Percentiles rank a stretch among this genome's conserved stretches.
Evolutionary conservation across 2,113 vertebrate genomes (phyloP).

Genomic region (Psittacara wagleri): DNA sequence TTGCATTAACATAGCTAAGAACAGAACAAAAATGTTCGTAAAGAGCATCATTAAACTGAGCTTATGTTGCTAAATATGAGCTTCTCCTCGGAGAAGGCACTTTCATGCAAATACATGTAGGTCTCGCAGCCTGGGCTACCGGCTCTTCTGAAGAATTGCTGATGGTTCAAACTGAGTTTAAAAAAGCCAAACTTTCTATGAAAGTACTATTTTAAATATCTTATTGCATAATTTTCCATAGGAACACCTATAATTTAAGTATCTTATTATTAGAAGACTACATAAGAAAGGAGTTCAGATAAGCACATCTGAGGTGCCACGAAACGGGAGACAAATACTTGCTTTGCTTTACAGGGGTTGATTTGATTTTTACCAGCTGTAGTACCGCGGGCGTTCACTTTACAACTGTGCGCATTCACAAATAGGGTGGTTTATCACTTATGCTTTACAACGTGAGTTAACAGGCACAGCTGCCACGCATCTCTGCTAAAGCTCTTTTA

Average conservation of each 20-base stretch:
- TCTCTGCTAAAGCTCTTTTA: neutral
- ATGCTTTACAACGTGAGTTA: neutral
- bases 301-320: rapidly evolving
- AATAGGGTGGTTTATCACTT: neutral
- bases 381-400: neutral
- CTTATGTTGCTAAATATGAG: neutral
- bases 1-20: neutral
- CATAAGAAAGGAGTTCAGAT: neutral
- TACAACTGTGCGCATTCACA: too few relatives aligned
- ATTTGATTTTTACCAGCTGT: neutral
- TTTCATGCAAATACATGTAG: neutral
- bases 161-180: neutral
- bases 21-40: neutral
- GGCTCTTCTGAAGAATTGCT: neutral
- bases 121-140: neutral
- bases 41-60: neutral
- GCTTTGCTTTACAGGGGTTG: neutral
- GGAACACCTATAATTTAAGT: rapidly evolving
- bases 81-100: neutral
- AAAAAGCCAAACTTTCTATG: neutral
- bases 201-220: neutral
- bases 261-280: neutral
- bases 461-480: too few relatives aligned
- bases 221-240: rapidly evolving
- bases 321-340: rapidly evolving